Conservation (phyloP, 2,113 vertebrate species). For the Geococcyx californianus region DNA sequence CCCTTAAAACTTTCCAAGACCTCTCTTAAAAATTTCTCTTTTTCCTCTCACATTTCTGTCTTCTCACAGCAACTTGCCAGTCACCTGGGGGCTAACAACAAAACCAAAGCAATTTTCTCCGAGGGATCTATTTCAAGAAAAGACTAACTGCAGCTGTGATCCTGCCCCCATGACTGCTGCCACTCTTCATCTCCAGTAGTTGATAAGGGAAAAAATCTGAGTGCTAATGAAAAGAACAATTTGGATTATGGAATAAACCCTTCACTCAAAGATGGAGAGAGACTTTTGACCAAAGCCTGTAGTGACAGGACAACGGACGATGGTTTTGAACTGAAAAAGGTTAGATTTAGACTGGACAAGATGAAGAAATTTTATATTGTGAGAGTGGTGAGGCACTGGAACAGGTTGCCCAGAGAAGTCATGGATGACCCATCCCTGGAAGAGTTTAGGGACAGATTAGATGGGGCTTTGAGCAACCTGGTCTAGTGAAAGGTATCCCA, state of each 20-base stretch:
- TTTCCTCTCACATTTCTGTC: not conserved
- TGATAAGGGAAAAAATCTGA: not conserved
- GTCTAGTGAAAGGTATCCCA: not conserved
- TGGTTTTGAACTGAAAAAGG: not conserved
- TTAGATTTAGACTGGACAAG: not conserved
- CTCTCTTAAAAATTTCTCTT: not conserved
- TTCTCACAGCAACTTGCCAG: not conserved
- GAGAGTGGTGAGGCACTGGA: not conserved
- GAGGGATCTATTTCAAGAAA: not conserved
- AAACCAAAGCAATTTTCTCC: not conserved
- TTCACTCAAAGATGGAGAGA: not conserved
- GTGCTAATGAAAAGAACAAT: not conserved
- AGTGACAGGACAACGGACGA: not conserved
- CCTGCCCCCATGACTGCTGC: not conserved
- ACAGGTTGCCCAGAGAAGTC: not conserved
- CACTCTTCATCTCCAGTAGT: not conserved
- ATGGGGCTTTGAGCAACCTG: not conserved
- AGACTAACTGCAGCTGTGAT: accelerated
- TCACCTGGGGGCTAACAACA: not conserved
- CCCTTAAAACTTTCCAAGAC: not conserved
- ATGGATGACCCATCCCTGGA: accelerated
- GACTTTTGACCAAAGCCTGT: not conserved
- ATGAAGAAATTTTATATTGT: not conserved
- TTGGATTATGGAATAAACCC: not conserved
- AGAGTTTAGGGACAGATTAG: not conserved